These are phyloP conservation scores for Pterocles gutturalis DNA, from an alignment of 2,113 vertebrate species.

Conservation along the genomic window DNA sequence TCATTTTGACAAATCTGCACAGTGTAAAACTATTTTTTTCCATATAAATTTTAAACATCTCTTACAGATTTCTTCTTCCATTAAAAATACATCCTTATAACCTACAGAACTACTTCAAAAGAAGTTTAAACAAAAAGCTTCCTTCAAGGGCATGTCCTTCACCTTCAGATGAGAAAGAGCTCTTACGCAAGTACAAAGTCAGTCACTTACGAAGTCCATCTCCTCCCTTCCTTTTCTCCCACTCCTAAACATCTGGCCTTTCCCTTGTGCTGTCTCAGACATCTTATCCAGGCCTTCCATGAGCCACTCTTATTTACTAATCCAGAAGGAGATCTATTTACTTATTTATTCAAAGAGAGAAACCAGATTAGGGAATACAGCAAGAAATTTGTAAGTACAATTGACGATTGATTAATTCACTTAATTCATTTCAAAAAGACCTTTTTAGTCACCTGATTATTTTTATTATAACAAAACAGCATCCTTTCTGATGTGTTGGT, in stretches of 20 bases:
- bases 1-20: neutral
- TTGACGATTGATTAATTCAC: neutral
- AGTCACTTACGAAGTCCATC: neutral
- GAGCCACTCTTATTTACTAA: neutral
- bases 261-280: accelerated
- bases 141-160: neutral
- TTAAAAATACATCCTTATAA: neutral
- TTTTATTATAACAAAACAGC: neutral
- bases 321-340: neutral
- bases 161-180: neutral
- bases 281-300: neutral
- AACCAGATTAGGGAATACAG: neutral
- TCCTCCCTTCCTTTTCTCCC: neutral
- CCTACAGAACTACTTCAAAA: neutral
- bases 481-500: neutral
- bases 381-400: neutral
- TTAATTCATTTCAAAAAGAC: neutral
- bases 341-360: neutral
- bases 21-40: neutral
- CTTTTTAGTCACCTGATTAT: neutral
- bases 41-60: neutral
- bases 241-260: neutral
- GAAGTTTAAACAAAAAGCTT: neutral
- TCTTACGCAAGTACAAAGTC: neutral
- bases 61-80: neutral